Percentiles rank a stretch among this genome's conserved stretches.
Evolutionary conservation across 2,888 invertebrate species (phyloP).

Genomic region (Phyto melanocephala): DNA sequence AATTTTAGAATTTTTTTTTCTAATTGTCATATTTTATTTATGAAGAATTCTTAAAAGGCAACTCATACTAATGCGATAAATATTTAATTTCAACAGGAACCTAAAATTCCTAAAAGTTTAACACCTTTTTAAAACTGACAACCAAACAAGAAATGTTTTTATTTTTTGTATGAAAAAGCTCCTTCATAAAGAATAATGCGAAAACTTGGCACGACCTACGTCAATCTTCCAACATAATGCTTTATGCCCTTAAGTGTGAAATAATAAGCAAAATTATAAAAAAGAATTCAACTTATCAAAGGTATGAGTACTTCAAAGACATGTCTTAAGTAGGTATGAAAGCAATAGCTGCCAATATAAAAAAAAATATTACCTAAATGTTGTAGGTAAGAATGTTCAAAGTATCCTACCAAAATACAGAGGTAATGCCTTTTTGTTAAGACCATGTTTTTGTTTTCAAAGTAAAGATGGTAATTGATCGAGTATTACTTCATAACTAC

Average conservation of each 20-base stretch:
- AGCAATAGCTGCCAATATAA: not conserved
- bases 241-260: constrained; percentile 55
- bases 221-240: constrained; percentile 38
- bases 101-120: no score
- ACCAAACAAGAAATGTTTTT: not conserved
- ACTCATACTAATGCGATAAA: no score
- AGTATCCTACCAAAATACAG: not conserved
- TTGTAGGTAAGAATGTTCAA: not conserved
- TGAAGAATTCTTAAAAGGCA: no score
- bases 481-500: constrained; percentile 34
- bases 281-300: constrained; percentile 16
- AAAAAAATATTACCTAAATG: not conserved
- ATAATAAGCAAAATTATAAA: constrained; percentile 12
- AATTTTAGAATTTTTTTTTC: no score
- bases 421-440: constrained; percentile 36
- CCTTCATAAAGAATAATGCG: not conserved
- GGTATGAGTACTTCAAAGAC: not conserved
- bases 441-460: not conserved
- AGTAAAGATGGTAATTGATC: constrained; percentile 54
- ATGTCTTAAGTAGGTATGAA: not conserved
- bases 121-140: no score
- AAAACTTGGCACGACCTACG: constrained; percentile 53
- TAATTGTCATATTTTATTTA: no score
- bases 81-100: no score
- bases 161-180: not conserved